phyloP scores from a whole-genome alignment of 2,113 vertebrate species.

The Anguilla rostrata region DNA sequence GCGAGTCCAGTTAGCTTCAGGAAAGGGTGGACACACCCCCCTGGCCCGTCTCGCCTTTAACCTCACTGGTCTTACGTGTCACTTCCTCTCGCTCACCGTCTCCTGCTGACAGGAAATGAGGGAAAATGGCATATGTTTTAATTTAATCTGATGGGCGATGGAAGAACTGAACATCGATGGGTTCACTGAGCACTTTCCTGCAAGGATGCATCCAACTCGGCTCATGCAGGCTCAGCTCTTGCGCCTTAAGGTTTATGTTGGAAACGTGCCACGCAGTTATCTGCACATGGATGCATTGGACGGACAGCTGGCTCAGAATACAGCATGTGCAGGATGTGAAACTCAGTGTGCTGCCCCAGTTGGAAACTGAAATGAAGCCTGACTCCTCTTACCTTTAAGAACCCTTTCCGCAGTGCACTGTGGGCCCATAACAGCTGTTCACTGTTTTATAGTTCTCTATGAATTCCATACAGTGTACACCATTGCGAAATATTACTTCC shows the following conservation, averaged over 20 bases:
- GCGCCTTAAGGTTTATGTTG: too few relatives aligned
- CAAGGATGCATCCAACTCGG: too few relatives aligned
- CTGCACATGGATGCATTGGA: too few relatives aligned
- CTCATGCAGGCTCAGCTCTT: too few relatives aligned
- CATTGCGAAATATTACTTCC: slow-evolving; percentile 21
- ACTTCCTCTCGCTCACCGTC: neutral
- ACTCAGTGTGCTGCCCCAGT: neutral
- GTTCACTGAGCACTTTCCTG: too few relatives aligned
- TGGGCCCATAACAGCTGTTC: slow-evolving; percentile 2
- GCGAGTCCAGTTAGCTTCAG: too few relatives aligned
- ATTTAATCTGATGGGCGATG: neutral
- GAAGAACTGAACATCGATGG: neutral
- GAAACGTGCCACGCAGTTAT: too few relatives aligned
- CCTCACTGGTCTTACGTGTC: neutral
- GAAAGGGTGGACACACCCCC: too few relatives aligned
- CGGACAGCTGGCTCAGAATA: too few relatives aligned
- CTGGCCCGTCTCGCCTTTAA: too few relatives aligned
- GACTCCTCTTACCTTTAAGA: neutral
- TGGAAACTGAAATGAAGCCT: neutral
- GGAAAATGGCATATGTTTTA: neutral
- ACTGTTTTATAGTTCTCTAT: neutral
- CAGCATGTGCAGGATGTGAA: neutral
- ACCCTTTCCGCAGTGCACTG: neutral
- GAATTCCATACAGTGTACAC: neutral
- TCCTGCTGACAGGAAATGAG: too few relatives aligned